phyloP scores from a whole-genome alignment of 2,113 vertebrate genomes.

The Chinchilla lanigera region DNA sequence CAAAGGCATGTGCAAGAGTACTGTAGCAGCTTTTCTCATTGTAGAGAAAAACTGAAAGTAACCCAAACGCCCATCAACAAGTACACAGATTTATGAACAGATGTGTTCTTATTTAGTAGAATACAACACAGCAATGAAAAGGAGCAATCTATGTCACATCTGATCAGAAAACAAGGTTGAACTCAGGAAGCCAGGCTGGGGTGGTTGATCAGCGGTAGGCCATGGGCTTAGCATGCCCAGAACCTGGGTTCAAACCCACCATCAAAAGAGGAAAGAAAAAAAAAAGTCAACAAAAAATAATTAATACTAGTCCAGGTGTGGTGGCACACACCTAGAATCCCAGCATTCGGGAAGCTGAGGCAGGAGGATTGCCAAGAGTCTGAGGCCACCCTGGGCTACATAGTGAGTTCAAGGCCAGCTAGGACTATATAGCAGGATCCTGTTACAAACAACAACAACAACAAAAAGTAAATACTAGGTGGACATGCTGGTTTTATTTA shows the following conservation, averaged over 20 bases:
- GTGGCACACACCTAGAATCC: not conserved
- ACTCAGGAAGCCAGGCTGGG: not conserved
- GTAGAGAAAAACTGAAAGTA: not conserved
- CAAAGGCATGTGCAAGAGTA: not conserved
- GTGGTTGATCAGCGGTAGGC: not conserved
- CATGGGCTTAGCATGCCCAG: not conserved
- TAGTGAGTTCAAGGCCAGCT: not conserved
- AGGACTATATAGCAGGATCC: not conserved
- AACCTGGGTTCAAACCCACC: not conserved
- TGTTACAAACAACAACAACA: not conserved
- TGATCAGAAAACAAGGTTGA: not conserved
- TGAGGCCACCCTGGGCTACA: not conserved
- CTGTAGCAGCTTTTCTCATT: not conserved
- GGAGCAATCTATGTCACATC: not conserved
- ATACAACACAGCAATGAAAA: not conserved
- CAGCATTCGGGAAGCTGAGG: not conserved
- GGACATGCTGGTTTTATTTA: not conserved
- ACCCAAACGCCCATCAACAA: not conserved
- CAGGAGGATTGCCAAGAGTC: not conserved
- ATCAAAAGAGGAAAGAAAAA: not conserved
- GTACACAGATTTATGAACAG: not conserved
- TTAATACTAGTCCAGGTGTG: not conserved
- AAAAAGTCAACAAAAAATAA: not conserved
- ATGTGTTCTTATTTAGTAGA: constrained; percentile 16
- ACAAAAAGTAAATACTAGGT: not conserved